These are phyloP conservation scores for Pachyuromys duprasi DNA, from an alignment of 2,797 vertebrate species.

Conservation along the genomic window DNA sequence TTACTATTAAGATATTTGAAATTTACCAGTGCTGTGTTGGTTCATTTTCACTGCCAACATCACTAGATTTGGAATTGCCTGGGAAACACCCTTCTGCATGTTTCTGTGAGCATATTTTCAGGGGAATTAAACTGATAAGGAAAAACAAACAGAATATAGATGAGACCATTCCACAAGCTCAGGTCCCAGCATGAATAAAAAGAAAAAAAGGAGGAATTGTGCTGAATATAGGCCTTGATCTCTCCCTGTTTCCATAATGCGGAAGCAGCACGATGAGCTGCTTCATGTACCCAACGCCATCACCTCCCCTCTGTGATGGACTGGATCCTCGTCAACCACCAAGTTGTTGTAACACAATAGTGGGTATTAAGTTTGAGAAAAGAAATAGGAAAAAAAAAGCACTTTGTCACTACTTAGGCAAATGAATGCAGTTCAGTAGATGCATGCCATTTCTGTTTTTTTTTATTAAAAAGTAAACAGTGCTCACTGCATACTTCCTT, in stretches of 20 bases:
- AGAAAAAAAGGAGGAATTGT: background rate
- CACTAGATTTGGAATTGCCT: background rate
- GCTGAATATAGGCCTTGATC: background rate
- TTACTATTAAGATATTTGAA: slow-evolving; percentile 32
- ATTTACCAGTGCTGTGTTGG: background rate
- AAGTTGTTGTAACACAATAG: background rate
- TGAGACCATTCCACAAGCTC: background rate
- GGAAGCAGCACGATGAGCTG: background rate
- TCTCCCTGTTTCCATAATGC: background rate
- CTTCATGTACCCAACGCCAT: background rate
- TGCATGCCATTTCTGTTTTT: background rate
- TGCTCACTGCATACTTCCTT: background rate
- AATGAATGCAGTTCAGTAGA: background rate
- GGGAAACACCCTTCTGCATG: background rate
- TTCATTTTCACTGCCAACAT: background rate
- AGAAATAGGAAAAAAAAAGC: background rate
- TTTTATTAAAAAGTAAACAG: background rate
- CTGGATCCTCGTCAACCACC: background rate
- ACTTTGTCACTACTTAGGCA: background rate
- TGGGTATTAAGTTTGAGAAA: slow-evolving; percentile 13
- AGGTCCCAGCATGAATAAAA: background rate
- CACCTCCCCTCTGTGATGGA: too few species aligned
- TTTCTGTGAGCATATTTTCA: background rate
- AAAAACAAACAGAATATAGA: background rate
- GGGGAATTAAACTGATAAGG: background rate